These are phyloP conservation scores for Pachyrhynchus sulphureomaculatus DNA, from an alignment of 1,140 invertebrate species.

Conservation along the genomic window DNA sequence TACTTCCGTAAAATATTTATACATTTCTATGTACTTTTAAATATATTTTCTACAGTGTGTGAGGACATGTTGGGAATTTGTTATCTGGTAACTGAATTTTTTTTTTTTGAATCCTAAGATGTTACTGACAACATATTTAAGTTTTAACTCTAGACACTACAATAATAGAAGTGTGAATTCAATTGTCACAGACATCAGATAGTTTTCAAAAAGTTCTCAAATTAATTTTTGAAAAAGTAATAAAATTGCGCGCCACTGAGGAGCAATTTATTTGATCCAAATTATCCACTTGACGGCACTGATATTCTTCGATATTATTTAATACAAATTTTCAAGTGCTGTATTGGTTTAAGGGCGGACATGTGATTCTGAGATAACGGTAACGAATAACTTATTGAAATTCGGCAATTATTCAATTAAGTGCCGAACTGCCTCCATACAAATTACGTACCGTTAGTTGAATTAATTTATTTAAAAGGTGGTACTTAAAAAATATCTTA, in stretches of 20 bases:
- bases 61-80: too few species aligned
- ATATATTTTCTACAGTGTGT: too few species aligned
- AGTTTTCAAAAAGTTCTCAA: too few species aligned
- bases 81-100: too few species aligned
- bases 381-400: constrained; percentile 24
- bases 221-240: too few species aligned
- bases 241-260: constrained; percentile 3
- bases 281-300: constrained; percentile 4
- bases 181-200: too few species aligned
- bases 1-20: too few species aligned
- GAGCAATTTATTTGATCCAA: constrained; percentile 1
- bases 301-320: constrained; percentile 9
- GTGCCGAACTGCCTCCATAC: constrained; percentile 4
- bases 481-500: constrained; percentile 26
- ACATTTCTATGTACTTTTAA: too few species aligned
- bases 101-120: too few species aligned
- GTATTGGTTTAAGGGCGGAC: constrained; percentile 26
- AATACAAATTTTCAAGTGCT: constrained; percentile 12
- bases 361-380: constrained; percentile 14
- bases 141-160: too few species aligned
- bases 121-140: too few species aligned
- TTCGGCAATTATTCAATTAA: constrained; percentile 20
- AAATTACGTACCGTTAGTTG: constrained; percentile 24
- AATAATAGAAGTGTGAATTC: too few species aligned
- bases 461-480: constrained; percentile 29